Base-by-base conservation (phyloP, 2,888 invertebrate species). In the Prosopocoilus inquinatus region DNA sequence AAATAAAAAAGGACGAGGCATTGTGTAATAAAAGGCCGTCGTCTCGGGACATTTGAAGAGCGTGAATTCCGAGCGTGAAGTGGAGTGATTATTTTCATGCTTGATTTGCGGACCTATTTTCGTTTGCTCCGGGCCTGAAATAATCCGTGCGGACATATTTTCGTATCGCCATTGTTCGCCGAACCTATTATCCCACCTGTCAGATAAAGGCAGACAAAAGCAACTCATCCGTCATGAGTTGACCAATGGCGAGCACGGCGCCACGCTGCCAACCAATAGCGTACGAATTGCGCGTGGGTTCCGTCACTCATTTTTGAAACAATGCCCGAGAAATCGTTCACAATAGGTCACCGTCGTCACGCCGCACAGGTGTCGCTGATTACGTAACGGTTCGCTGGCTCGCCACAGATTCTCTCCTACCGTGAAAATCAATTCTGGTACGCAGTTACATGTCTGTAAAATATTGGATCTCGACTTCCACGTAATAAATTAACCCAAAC, bases 281-380 rank as follows among this genome's bases (percentile, higher is more conserved):
- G 68, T 55, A 56, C 63, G 58, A 63, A 64, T 70, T 71, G 74
- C 72, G 76, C 77, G 77, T 76, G 75, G 76, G 75, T 71, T 71
- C 69, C 49, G 55, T 55, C 50, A 55, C 55, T 55, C 55, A 55
- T 55, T 55, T 55, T 55, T 55, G 55, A 55, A 55, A 55, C 55
- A 55, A 55, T 55, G 55, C 55, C 53, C 55, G 50, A 46, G 47
- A 46, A 50, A 50, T 55, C 50, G 55, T 45, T 50, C 50, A 55
- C 46, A 50, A 55, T 48, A 53, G 53, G 53, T 50, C 55, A 55
- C 55, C 50, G 20, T 28, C 20, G 20, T 28, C 20, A 7, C 7
- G 20, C 20, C 20, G 20, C 20, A 28, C 20, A 28, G 20, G 20
- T 28, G 20, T 28, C 20, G 20, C 20, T 28, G 20, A 28, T 28